Conservation (phyloP, 2,888 invertebrate species). For the Ornithoptera alexandrae region DNA sequence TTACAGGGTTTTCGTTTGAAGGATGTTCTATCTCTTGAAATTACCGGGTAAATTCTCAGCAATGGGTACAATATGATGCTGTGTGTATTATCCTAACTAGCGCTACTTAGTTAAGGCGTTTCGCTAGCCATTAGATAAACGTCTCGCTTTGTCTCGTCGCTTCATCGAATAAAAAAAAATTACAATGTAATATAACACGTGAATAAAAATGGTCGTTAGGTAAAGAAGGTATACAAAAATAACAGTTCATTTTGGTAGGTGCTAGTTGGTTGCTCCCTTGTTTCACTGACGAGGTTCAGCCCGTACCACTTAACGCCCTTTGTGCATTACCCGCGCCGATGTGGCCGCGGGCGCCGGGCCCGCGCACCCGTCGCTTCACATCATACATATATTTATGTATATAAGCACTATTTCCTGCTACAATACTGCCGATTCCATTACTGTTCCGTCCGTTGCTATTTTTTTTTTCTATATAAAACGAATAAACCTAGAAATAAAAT, state of each 20-base stretch:
- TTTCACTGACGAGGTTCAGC: slow-evolving; percentile 55
- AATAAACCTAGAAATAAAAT: background rate
- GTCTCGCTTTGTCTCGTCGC: too few species aligned
- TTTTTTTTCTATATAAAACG: background rate
- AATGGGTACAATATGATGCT: too few species aligned
- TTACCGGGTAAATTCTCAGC: too few species aligned
- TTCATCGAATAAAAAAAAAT: too few species aligned
- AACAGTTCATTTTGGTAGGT: slow-evolving; percentile 42
- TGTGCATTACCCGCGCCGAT: slow-evolving; percentile 59
- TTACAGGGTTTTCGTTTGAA: too few species aligned
- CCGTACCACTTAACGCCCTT: slow-evolving; percentile 64
- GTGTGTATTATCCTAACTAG: too few species aligned
- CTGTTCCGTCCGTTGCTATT: background rate
- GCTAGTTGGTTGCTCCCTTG: slow-evolving; percentile 40
- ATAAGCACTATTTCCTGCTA: slow-evolving; percentile 11
- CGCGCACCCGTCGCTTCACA: slow-evolving; percentile 20
- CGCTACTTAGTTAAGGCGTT: too few species aligned
- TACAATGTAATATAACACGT: background rate
- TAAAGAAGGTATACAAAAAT: slow-evolving; percentile 29
- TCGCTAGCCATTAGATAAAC: too few species aligned
- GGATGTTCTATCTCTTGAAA: too few species aligned
- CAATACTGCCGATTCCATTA: slow-evolving; percentile 2
- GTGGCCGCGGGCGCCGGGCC: slow-evolving; percentile 43
- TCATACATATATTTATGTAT: slow-evolving; percentile 1
- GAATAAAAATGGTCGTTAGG: background rate